Base-by-base conservation (phyloP, 1,140 invertebrate species). In the Leptoteleia sp. region DNA sequence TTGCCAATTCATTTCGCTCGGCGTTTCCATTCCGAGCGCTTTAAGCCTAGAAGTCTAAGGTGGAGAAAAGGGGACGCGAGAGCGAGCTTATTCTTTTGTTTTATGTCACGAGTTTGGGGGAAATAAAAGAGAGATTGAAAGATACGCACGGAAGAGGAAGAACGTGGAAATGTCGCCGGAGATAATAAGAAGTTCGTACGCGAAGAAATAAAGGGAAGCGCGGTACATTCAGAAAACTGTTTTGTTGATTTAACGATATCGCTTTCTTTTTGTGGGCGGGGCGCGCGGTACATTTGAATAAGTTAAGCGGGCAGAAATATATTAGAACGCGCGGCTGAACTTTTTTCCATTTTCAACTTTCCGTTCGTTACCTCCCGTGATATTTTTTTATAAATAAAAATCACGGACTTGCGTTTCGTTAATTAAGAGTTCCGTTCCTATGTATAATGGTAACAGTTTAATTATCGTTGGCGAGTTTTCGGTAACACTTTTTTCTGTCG, bases 1-100 rank as follows among this genome's bases (percentile, higher is more conserved):
- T 90, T 89, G 87, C 88, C 88, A 86, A 90, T 90, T 90, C 87
- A 90, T 90, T 90, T 89, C 79, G 77, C 82, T 67, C 64, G 47
- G 64, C 59, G 72, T 81, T 79, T 82, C 70, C 79, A 73, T 61
- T 65, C 50, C 50, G 33, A 67, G 47, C 57, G 50, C 48, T 76
- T 76, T 62, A 61, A 76, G 64, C 48, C 37, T 65, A 64, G 64
- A 19, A 52, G 52, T 54, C 12, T 45, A 38, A 45, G 43, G 62
- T 48, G 55, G 50, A 45, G 64, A 73, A 65, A 70, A 65, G 47
- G 68, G 64, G 52, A 55, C 25, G 70, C 47, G 42, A 48, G 65
- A 71, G 59, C 45, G 55, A 77, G 80, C 65, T 79, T 68, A 78
- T 84, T 86, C 79, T 85, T 88, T 88, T 89, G 85, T 88, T 84